Conservation (phyloP, 2,113 vertebrate genomes). For the Vulpes lagopus region DNA sequence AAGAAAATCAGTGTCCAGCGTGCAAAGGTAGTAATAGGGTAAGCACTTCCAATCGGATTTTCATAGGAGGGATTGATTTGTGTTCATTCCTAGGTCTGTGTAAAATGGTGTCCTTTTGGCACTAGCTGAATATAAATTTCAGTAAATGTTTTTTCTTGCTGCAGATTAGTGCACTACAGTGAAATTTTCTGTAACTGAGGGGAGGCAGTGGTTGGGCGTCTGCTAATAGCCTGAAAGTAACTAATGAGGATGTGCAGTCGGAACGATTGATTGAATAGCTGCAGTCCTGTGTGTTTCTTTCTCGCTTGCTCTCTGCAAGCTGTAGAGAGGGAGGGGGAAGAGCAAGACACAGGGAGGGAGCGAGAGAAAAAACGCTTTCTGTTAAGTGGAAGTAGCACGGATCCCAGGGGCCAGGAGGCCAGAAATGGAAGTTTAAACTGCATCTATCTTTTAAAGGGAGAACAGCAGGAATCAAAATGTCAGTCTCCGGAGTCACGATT, state of each 20-base stretch:
- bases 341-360: slow-evolving; percentile 80
- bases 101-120: slow-evolving; percentile 83
- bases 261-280: slow-evolving; percentile 95
- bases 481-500: slow-evolving; percentile 83
- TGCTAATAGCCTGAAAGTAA: slow-evolving; percentile 91
- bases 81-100: slow-evolving; percentile 66
- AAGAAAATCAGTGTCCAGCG: slow-evolving; percentile 68
- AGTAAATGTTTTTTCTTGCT: slow-evolving; percentile 74
- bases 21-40: slow-evolving; percentile 71
- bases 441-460: slow-evolving; percentile 82
- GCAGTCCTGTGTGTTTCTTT: slow-evolving; percentile 89
- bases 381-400: slow-evolving; percentile 85
- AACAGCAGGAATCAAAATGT: slow-evolving; percentile 85
- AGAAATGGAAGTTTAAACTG: slow-evolving; percentile 85
- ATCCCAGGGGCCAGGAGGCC: slow-evolving; percentile 87
- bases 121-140: slow-evolving; percentile 79
- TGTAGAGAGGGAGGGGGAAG: slow-evolving; percentile 85
- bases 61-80: slow-evolving; percentile 50
- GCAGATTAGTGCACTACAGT: slow-evolving; percentile 75
- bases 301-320: slow-evolving; percentile 83
- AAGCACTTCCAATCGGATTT: slow-evolving; percentile 75
- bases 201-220: slow-evolving; percentile 82
- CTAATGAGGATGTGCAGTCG: slow-evolving; percentile 92
- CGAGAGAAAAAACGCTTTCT: slow-evolving; percentile 80
- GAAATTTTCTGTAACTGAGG: slow-evolving; percentile 79